These are phyloP conservation scores for Cerastis rubricosa DNA, from an alignment of 2,888 invertebrate species.

Conservation along the genomic window DNA sequence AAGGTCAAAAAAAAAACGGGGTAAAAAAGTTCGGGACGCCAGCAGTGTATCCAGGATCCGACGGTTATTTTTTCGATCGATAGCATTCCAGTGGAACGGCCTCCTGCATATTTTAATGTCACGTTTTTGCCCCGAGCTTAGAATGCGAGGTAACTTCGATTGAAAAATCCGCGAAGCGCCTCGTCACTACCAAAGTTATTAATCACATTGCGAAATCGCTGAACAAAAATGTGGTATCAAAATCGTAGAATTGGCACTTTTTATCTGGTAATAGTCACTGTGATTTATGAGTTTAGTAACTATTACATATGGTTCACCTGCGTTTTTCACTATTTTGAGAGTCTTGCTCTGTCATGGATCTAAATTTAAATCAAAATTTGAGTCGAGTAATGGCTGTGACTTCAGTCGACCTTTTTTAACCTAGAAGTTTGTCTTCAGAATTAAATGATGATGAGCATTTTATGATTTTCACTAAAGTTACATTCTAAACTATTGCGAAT, in stretches of 20 bases:
- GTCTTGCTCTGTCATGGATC: not conserved
- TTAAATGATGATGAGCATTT: not conserved
- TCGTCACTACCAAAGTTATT: slow-evolving; percentile 74
- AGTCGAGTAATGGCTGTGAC: not conserved
- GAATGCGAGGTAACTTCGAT: slow-evolving; percentile 72
- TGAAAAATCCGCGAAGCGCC: slow-evolving; percentile 75
- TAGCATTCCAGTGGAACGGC: slow-evolving; percentile 57
- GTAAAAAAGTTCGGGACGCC: slow-evolving; percentile 44
- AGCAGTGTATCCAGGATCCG: slow-evolving; percentile 23
- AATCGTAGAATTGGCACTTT: slow-evolving; percentile 53
- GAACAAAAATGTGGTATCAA: slow-evolving; percentile 66
- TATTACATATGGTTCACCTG: slow-evolving; percentile 8
- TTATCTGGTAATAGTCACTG: slow-evolving; percentile 23
- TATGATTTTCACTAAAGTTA: not conserved
- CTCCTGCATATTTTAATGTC: slow-evolving; percentile 79
- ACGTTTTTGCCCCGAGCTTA: slow-evolving; percentile 71
- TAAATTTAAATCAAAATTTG: slow-evolving; percentile 18
- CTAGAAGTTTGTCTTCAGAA: not conserved
- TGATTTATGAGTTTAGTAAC: slow-evolving; percentile 52
- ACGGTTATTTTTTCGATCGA: slow-evolving; percentile 65
- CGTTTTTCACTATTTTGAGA: not conserved
- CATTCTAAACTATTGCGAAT: not conserved
- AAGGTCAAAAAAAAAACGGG: slow-evolving; percentile 38
- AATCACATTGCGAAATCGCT: slow-evolving; percentile 72
- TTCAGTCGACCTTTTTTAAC: not conserved